Evolutionary conservation across 2,888 invertebrate species (phyloP), one percentile per base, ranked within the genome.

Genomic region (Nineta flava): DNA sequence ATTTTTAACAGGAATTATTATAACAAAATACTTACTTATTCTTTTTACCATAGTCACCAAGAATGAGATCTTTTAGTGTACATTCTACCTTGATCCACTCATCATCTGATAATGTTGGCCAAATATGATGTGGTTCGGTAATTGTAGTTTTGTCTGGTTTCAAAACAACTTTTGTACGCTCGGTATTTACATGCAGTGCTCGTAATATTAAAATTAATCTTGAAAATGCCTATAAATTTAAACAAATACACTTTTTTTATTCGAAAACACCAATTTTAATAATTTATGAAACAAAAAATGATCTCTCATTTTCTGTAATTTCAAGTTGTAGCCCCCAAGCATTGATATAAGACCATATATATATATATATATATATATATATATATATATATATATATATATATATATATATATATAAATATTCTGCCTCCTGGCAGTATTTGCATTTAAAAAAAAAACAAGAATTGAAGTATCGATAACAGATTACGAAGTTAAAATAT

Each of bases 41-140:
- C 74, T 99, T 99, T 73, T 99, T 99, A 63, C 99, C 99, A 60
- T 99, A 99, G 71, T 99, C 99, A 44, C 97, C 97, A 49, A 99
- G 71, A 60, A 99, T 99, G 53, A 99, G 79, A 68, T 99, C 99
- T 65, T 99, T 99, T 17, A 99, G 76, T 61, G 49, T 49, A 13
- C 49, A 49, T 69, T 99, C 99, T 43, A 96, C 94, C 68, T 97
- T 97, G 65, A 99, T 95, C 99, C 99, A 99, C 70, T 99, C 97
- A 60, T 99, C 97, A 61, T 99, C 97, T 1, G 87, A 79, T 6
- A 99, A 72, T 0, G 95, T 90, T 0, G 99, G 99, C 99, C 99
- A 99, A 68, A 99, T 99, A 68, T 99, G 99, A 74, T 99, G 99
- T 0, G 94, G 87, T 67, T 99, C 99, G 0, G 99, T 99, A 47